Evolutionary conservation across 2,888 invertebrate genomes (phyloP).

Genomic region (Acanthosepion lycidas): DNA sequence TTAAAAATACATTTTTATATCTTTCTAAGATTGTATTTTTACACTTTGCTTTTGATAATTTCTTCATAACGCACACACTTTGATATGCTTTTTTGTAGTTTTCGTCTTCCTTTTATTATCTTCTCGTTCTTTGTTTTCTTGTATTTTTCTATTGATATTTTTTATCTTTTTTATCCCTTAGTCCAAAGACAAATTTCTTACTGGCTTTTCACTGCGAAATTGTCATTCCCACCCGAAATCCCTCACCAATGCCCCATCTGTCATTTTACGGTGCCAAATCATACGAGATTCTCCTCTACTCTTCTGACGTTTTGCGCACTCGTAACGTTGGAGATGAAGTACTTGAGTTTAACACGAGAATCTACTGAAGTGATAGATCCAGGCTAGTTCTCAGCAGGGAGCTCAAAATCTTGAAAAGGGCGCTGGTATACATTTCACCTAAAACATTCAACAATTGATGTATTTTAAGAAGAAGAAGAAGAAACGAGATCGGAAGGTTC

Average conservation of each 20-base stretch:
- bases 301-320: background rate
- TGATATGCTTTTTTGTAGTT: background rate
- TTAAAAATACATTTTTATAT: no score
- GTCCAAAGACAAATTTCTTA: background rate
- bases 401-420: background rate
- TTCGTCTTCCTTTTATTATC: background rate
- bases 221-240: background rate
- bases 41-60: background rate
- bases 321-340: background rate
- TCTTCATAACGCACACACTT: background rate
- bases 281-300: background rate
- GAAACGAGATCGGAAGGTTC: background rate
- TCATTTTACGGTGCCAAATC: background rate
- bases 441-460: constrained; percentile 9
- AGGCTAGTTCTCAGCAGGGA: constrained; percentile 33
- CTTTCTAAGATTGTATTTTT: background rate
- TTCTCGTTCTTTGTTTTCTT: background rate
- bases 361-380: background rate
- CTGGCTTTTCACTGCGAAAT: background rate
- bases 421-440: background rate
- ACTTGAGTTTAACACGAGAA: background rate
- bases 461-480: background rate
- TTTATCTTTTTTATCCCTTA: background rate
- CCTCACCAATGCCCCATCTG: background rate
- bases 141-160: background rate